These are phyloP conservation scores for Smutsia temminckii DNA, from an alignment of 2,797 vertebrate species.

Conservation along the genomic window DNA sequence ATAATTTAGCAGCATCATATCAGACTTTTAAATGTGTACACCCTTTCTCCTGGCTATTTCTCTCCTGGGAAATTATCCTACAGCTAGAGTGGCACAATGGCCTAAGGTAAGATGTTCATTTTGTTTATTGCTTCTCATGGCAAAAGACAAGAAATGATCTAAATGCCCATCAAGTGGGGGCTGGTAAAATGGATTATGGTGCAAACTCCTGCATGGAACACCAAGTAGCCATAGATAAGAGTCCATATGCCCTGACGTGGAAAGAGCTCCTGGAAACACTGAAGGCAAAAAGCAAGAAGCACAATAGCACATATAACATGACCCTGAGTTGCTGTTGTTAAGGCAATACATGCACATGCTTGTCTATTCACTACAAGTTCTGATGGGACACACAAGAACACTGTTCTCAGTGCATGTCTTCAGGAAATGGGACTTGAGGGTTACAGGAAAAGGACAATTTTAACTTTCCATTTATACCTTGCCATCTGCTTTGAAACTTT, in stretches of 20 bases:
- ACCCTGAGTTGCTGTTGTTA: background rate
- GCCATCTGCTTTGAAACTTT: background rate
- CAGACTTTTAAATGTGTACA: background rate
- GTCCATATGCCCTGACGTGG: background rate
- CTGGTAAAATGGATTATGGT: too few species aligned
- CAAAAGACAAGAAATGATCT: background rate
- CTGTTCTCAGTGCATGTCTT: too few species aligned
- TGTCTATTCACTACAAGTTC: fast-evolving
- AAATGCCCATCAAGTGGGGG: background rate
- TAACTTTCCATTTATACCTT: background rate
- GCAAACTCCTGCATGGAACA: background rate
- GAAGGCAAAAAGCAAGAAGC: background rate
- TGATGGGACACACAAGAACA: background rate
- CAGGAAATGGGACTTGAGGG: background rate
- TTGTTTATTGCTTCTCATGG: background rate
- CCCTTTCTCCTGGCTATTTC: background rate
- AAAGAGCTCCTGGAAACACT: background rate
- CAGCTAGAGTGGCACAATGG: background rate
- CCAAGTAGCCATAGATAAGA: background rate
- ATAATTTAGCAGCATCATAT: background rate
- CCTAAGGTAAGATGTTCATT: background rate
- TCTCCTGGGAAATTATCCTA: background rate
- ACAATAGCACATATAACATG: background rate
- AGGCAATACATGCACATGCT: fast-evolving
- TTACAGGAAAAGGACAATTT: background rate